A percentile compares a stretch with the other conserved stretches of the same genome.
Evolutionary conservation across 1,140 invertebrate species (phyloP).

Genomic region (Magallana ariakensis): DNA sequence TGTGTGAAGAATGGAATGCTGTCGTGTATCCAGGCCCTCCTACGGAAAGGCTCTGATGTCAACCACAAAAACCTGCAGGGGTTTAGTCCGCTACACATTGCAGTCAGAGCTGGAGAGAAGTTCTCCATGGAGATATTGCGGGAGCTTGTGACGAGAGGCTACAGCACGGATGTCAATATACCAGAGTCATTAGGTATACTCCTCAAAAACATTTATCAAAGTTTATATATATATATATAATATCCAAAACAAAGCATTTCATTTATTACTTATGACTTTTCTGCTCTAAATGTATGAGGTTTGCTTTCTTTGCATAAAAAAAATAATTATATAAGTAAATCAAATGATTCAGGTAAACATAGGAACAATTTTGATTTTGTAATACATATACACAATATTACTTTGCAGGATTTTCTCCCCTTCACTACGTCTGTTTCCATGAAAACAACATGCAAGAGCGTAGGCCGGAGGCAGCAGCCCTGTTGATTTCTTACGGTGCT

Average conservation of each 20-base stretch:
- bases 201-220: too few species aligned
- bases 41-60: conserved; percentile 75
- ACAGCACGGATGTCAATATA: conserved; percentile 76
- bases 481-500: conserved; percentile 76
- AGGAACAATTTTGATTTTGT: background rate
- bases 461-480: conserved; percentile 70
- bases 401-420: conserved; percentile 66
- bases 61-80: conserved; percentile 73
- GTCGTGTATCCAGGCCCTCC: conserved; percentile 70
- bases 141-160: conserved; percentile 72
- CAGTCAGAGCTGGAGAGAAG: conserved; percentile 64
- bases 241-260: background rate
- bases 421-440: conserved; percentile 77
- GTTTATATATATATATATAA: too few species aligned
- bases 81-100: conserved; percentile 73
- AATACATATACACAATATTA: background rate
- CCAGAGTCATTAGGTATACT: conserved; percentile 53
- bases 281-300: too few species aligned
- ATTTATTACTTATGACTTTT: too few species aligned
- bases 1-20: conserved; percentile 74
- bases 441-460: conserved; percentile 67
- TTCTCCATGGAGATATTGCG: conserved; percentile 70
- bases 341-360: background rate
- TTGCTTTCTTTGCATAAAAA: too few species aligned
- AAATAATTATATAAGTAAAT: too few species aligned